phyloP scores from a whole-genome alignment of 2,113 vertebrate genomes.

The Origma solitaria region DNA sequence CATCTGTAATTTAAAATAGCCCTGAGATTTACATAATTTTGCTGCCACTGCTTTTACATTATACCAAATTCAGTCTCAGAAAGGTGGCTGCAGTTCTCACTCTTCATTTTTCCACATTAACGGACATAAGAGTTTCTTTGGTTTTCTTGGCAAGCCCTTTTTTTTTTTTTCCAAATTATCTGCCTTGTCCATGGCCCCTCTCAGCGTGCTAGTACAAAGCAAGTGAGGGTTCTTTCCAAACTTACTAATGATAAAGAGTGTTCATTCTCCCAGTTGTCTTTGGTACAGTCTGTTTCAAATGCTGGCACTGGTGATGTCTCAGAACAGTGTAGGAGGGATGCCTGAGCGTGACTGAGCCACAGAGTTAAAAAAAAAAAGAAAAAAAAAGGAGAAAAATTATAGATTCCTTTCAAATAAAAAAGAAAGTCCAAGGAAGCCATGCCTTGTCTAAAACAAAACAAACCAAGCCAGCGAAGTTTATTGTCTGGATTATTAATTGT shows the following conservation, averaged over 20 bases:
- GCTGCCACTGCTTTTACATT: background rate
- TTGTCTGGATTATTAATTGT: conserved; percentile 23
- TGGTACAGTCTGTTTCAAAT: conserved; percentile 56
- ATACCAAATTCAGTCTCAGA: background rate
- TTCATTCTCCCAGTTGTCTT: background rate
- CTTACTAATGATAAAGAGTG: conserved; percentile 11
- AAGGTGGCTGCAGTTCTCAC: background rate
- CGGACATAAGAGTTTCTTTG: background rate
- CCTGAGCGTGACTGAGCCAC: conserved; percentile 44
- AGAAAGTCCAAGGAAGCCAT: background rate
- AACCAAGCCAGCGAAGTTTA: background rate
- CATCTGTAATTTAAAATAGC: background rate
- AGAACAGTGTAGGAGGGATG: conserved; percentile 64
- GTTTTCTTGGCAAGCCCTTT: background rate
- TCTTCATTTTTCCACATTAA: background rate
- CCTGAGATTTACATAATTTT: background rate
- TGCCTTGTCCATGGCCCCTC: background rate
- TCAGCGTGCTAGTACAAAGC: background rate
- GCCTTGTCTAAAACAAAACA: background rate
- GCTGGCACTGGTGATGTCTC: conserved; percentile 36
- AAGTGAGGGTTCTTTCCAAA: background rate
- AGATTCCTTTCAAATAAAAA: background rate
- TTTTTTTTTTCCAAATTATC: background rate
- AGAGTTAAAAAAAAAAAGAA: background rate
- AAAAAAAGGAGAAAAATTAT: background rate